Evolutionary conservation across 2,888 invertebrate genomes (phyloP), one percentile per base, ranked within the genome.

Genomic region (Fragum fragum): DNA sequence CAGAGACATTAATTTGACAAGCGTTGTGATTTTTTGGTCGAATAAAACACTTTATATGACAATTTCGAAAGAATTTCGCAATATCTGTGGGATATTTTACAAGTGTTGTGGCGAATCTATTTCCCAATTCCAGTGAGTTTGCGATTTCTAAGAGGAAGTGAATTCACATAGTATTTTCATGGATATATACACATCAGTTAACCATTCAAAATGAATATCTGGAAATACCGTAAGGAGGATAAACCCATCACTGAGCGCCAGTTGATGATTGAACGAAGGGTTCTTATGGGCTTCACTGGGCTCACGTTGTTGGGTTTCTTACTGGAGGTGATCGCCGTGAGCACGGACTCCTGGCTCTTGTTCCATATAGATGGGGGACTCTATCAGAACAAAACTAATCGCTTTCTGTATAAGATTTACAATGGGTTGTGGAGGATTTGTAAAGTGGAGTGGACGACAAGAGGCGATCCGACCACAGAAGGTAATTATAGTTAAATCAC

Each of bases 371-470:
- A 80, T 32, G 79, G 74, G 3, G 88, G 85, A 26, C 28, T 83
- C 7, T 75, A 78, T 66, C 73, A 79, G 21, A 89, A 90, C 73
- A 79, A 75, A 16, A 85, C 88, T 1, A 86, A 86, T 6, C 63
- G 74, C n/a, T 85, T 63, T 53, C 63, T 90, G 29, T 63, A 84
- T 21, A 70, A 86, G 32, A 86, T 88, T 18, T 86, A 87, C 47
- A 89, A 88, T 21, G 91, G 91, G 16, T 83, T 91, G 1, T 91
- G 90, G 90, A 70, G 90, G 36, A 71, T 89, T 5, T 91, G 91
- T 68, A 83, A 85, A 36, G 77, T 82, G 0, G 74, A 73, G 18
- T 52, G 74, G 63, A 72, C 42, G 14, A 36, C 32, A 18, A 32
- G 55, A 16, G 75, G 69, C 6, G 76, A 82, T 47, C 68, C 74